A percentile compares a stretch with the other conserved stretches of the same genome.
Evolutionary conservation across 2,888 invertebrate species (phyloP).

Genomic region (Vanessa cardui): DNA sequence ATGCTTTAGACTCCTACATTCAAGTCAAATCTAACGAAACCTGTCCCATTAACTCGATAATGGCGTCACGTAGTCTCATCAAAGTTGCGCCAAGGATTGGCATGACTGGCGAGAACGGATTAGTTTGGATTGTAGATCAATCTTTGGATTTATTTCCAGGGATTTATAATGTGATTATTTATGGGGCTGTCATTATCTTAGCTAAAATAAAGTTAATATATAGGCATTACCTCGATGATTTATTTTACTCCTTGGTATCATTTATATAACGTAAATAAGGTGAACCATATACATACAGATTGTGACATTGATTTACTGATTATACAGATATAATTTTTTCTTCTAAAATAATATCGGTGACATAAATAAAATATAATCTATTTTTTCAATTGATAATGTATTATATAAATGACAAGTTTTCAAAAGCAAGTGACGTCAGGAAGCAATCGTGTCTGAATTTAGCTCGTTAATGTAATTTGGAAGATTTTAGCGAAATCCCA

Average conservation of each 20-base stretch:
- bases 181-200: background rate
- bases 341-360: too few species aligned
- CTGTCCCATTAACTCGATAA: constrained; percentile 37
- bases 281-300: too few species aligned
- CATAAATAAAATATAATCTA: too few species aligned
- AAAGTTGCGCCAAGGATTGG: constrained; percentile 34
- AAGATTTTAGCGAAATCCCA: constrained; percentile 19
- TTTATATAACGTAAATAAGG: too few species aligned
- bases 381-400: too few species aligned
- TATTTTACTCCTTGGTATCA: too few species aligned
- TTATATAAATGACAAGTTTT: background rate
- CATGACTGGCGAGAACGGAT: constrained; percentile 35
- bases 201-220: background rate
- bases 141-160: constrained; percentile 21
- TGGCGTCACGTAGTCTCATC: constrained; percentile 42
- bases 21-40: constrained; percentile 29
- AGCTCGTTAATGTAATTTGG: constrained; percentile 23
- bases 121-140: constrained; percentile 23
- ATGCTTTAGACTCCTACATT: constrained; percentile 19
- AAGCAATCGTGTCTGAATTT: constrained; percentile 15
- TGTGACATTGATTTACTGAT: too few species aligned
- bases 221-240: too few species aligned
- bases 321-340: too few species aligned
- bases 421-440: background rate
- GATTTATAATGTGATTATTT: background rate